Base-by-base conservation (phyloP, 2,113 vertebrate genomes). In the Orthonyx spaldingii region DNA sequence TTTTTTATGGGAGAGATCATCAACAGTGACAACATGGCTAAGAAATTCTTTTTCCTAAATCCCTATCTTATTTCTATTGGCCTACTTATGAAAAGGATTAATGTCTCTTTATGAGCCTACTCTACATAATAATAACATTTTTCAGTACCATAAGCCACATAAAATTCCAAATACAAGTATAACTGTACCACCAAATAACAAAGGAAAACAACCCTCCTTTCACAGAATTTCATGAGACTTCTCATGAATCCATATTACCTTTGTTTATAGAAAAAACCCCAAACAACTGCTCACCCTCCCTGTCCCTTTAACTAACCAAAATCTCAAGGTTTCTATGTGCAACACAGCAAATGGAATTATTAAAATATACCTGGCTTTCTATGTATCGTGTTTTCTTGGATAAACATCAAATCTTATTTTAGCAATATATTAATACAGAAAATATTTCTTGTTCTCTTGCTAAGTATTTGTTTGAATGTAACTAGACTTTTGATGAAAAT, bases 241-340 rank as follows among this genome's bases (percentile, higher is more conserved):
- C 20, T 82, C 7, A 53, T 44, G 17, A 80, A 65, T 77, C 22
- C 10, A 5, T 49, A 20, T 63, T 80, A 9, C 6, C 16, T 47
- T 90, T 65, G 0, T 39, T 60, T 50, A 65, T 7, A 65, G 16
- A 9, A 41, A 61, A 61, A 39, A 3, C 0, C 3, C 5, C 12
- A 39, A 74, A 39, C 10, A 46, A 22, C 14, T 50, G 2, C 24
- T 20, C 3, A 5, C 1, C 5, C 2, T 75, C 5, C 6, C 6
- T 5, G 2, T 7, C 22, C 8, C 13, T 14, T 15, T 65, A 42
- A 39, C 15, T 23, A 41, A 22, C 22, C 16, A 60, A 49, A 69
- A 15, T 28, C 32, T 9, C 19, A 28, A 49, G 16, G 2, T 3
- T 77, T 74, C 37, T 41, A 2, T 19, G 9, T 64, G 22, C 21